phyloP scores from a whole-genome alignment of 2,113 vertebrate genomes.

The Bubo blakistoni region DNA sequence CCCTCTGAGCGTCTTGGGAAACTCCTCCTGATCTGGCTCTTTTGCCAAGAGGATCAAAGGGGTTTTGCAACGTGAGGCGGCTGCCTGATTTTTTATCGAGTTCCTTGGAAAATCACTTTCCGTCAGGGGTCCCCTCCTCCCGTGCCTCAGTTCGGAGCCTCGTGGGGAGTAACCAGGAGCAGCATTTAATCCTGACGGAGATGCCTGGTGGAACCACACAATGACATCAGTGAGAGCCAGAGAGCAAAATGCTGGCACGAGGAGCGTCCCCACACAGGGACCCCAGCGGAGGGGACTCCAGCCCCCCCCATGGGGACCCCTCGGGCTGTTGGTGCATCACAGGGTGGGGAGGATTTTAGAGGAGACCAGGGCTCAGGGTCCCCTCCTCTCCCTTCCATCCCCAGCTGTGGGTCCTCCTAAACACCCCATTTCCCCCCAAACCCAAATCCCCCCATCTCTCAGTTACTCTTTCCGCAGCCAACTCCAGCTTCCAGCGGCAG shows the following conservation, averaged over 20 bases:
- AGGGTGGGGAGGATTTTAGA: background rate
- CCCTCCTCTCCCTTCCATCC: background rate
- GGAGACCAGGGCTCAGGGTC: rapidly evolving
- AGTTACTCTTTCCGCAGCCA: background rate
- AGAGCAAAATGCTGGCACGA: rapidly evolving
- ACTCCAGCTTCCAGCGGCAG: background rate
- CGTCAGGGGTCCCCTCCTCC: background rate
- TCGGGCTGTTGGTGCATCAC: rapidly evolving
- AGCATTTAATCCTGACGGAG: rapidly evolving
- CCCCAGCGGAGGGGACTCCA: rapidly evolving
- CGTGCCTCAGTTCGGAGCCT: rapidly evolving
- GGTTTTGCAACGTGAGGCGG: background rate
- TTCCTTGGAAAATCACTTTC: background rate
- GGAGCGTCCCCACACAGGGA: rapidly evolving
- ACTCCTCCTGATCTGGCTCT: background rate
- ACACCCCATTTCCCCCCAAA: background rate
- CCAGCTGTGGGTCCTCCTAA: background rate
- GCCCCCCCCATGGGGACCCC: too few species aligned
- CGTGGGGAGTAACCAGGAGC: rapidly evolving
- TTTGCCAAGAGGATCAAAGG: background rate
- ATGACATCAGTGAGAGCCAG: rapidly evolving
- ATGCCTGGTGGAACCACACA: rapidly evolving
- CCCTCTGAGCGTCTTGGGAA: background rate
- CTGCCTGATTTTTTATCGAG: background rate
- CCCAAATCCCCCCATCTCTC: background rate